Evolutionary conservation across 2,888 invertebrate species (phyloP).

Genomic region (Cerastis leucographa): DNA sequence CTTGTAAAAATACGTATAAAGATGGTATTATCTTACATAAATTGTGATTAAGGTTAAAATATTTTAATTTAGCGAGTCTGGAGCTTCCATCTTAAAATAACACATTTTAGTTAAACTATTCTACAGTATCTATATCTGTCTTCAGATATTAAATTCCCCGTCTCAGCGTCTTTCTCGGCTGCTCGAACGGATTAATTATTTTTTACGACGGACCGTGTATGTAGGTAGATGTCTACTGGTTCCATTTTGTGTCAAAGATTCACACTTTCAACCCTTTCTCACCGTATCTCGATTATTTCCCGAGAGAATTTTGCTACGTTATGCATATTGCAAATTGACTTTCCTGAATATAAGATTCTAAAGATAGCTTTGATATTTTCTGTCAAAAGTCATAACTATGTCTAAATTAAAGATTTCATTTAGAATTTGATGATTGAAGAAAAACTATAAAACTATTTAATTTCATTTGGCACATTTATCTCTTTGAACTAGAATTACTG

Average conservation of each 20-base stretch:
- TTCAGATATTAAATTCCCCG: constrained; percentile 41
- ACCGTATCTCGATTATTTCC: constrained; percentile 62
- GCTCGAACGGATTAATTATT: constrained; percentile 58
- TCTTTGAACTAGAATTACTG: not conserved
- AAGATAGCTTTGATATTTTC: constrained; percentile 6
- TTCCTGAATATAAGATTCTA: constrained; percentile 7
- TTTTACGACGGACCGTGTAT: constrained; percentile 46
- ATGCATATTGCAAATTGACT: constrained; percentile 57
- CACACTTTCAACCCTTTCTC: constrained; percentile 43
- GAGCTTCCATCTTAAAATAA: constrained; percentile 4
- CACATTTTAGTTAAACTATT: constrained; percentile 25
- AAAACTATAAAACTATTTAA: not conserved
- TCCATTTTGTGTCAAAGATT: constrained; percentile 44
- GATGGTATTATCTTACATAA: not conserved
- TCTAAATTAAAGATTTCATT: not conserved
- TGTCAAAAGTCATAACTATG: not conserved
- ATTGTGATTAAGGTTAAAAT: not conserved
- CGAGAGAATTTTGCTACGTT: constrained; percentile 43
- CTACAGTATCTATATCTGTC: constrained; percentile 15
- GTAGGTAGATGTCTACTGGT: constrained; percentile 30
- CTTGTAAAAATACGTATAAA: not conserved
- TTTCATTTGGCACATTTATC: not conserved
- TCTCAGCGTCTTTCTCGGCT: constrained; percentile 24
- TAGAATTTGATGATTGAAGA: not conserved
- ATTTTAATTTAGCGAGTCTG: not conserved